Conservation (phyloP, 2,888 invertebrate species). For the Venusia cambrica region DNA sequence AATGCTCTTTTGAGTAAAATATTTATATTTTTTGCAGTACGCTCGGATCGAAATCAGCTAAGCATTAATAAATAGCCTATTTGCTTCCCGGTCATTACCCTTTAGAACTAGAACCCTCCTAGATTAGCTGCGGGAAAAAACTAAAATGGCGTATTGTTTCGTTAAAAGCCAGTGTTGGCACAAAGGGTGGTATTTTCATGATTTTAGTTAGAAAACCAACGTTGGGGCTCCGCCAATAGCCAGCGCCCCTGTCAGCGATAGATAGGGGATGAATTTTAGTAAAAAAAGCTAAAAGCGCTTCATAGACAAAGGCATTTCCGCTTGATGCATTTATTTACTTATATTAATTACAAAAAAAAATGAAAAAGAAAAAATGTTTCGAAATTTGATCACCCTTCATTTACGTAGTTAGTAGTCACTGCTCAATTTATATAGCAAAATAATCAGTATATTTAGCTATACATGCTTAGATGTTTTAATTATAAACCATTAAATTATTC, state of each 20-base stretch:
- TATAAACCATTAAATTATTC: too few relatives aligned
- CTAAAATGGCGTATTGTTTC: slow-evolving; percentile 70
- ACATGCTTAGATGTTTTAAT: too few relatives aligned
- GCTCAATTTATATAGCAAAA: too few relatives aligned
- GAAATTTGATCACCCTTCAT: too few relatives aligned
- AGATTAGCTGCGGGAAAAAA: slow-evolving; percentile 63
- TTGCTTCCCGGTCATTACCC: slow-evolving; percentile 60
- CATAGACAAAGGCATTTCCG: slow-evolving; percentile 44
- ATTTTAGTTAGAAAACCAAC: slow-evolving; percentile 60
- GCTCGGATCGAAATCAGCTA: slow-evolving; percentile 29
- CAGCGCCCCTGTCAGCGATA: slow-evolving; percentile 51
- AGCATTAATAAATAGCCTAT: slow-evolving; percentile 41
- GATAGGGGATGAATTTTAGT: slow-evolving; percentile 60
- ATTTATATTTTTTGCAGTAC: slow-evolving; percentile 19
- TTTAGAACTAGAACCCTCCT: slow-evolving; percentile 51
- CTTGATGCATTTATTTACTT: slow-evolving; percentile 4
- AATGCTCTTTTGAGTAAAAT: too few relatives aligned
- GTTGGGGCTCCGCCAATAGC: slow-evolving; percentile 57
- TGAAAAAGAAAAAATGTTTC: not conserved
- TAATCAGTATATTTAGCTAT: too few relatives aligned
- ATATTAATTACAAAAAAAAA: not conserved
- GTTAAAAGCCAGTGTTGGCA: slow-evolving; percentile 59
- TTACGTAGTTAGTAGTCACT: too few relatives aligned
- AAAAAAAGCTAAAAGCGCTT: slow-evolving; percentile 59
- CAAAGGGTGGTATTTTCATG: slow-evolving; percentile 66